These are phyloP conservation scores for Lophura nycthemera DNA, from an alignment of 2,113 vertebrate species.

Conservation along the genomic window DNA sequence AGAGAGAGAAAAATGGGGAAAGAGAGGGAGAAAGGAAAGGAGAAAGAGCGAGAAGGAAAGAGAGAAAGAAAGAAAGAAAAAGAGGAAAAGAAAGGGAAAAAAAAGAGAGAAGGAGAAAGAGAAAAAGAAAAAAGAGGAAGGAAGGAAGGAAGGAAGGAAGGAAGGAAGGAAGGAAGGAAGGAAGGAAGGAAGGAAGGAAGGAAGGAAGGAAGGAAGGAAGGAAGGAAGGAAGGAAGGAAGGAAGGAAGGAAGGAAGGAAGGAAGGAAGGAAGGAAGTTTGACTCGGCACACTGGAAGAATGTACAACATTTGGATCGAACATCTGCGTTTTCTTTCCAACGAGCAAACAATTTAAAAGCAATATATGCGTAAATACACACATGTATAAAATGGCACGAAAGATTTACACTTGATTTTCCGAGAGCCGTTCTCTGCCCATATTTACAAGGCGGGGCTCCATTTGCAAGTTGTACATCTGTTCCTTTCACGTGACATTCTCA, in stretches of 20 bases:
- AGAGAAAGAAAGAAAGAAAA: rapidly evolving
- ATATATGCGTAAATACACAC: neutral
- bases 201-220: neutral
- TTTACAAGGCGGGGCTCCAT: conserved; percentile 76
- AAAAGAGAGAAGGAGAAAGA: rapidly evolving
- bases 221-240: neutral
- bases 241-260: too few relatives aligned
- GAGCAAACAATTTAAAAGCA: neutral
- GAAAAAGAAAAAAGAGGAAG: too few relatives aligned
- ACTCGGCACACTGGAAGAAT: neutral
- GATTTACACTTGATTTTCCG: conserved; percentile 66
- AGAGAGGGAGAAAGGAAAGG: rapidly evolving
- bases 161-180: too few relatives aligned
- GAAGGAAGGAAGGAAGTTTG: neutral
- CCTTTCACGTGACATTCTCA: conserved; percentile 87
- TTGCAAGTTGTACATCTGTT: conserved; percentile 88
- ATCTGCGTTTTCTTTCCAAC: neutral
- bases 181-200: too few relatives aligned
- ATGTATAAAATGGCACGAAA: neutral
- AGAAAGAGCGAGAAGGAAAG: rapidly evolving
- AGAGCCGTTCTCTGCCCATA: conserved; percentile 60
- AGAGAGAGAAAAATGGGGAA: rapidly evolving
- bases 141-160: rapidly evolving
- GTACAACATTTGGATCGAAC: neutral
- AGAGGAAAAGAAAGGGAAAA: neutral